Percentiles rank a stretch among this genome's conserved stretches.
These are phyloP conservation scores for Campodea augens DNA, from an alignment of 1,140 invertebrate genomes.

Conservation along the genomic window DNA sequence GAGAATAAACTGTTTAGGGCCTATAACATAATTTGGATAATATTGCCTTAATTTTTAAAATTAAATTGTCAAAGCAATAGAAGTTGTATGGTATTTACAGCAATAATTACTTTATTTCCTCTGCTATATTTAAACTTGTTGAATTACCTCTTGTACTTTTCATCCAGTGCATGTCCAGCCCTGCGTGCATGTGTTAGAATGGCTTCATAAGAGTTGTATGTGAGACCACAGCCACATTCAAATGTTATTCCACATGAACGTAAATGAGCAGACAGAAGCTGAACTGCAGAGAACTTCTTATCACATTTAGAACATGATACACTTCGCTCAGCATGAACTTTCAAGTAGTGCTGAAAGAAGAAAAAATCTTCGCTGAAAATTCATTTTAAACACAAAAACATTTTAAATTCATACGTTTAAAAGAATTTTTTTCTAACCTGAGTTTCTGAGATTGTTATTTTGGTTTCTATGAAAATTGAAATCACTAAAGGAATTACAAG, in stretches of 20 bases:
- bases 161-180: constrained; percentile 25
- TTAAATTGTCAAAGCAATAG: no score
- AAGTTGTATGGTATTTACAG: no score
- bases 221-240: constrained; percentile 29
- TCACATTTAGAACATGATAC: constrained; percentile 29
- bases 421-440: not conserved
- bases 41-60: no score
- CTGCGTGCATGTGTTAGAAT: constrained; percentile 34
- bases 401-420: not conserved
- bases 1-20: no score
- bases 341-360: constrained; percentile 39
- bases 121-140: no score
- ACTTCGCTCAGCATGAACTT: constrained; percentile 35
- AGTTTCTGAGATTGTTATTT: not conserved
- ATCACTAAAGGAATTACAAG: not conserved
- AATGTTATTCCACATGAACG: constrained; percentile 31
- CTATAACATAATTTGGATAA: no score
- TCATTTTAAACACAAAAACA: not conserved
- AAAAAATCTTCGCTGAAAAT: constrained; percentile 7
- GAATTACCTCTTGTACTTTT: constrained; percentile 15
- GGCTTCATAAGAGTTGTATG: constrained; percentile 32
- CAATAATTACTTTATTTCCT: no score
- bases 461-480: not conserved
- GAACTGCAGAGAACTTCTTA: constrained; percentile 33
- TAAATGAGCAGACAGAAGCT: constrained; percentile 26